A percentile compares a stretch with the other conserved stretches of the same genome.
Evolutionary conservation across 2,797 vertebrate genomes (phyloP).

Genomic region (Acipenser oxyrinchus): DNA sequence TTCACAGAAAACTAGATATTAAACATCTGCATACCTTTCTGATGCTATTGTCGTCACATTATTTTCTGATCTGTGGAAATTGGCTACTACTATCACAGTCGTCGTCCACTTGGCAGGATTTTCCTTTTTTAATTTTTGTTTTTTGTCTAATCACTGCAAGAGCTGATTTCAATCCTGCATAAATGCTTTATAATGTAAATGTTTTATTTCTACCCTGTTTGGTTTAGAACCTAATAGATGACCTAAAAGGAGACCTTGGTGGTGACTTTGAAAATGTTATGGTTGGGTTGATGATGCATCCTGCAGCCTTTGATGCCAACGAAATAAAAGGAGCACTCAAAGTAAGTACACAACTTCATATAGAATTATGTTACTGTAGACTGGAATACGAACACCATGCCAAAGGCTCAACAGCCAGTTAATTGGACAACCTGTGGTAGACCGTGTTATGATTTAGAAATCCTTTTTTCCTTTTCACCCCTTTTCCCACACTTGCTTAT

Average conservation of each 20-base stretch:
- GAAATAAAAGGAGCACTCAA: constrained; percentile 69
- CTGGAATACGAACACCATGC: too few species aligned
- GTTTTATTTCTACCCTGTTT: neutral
- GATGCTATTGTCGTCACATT: too few species aligned
- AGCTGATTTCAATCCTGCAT: neutral
- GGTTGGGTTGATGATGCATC: constrained; percentile 60
- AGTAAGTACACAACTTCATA: constrained; percentile 44
- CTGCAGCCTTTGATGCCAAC: constrained; percentile 62
- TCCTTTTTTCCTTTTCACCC: too few species aligned
- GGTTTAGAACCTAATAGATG: constrained; percentile 50
- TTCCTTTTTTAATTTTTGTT: neutral
- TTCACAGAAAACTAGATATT: too few species aligned
- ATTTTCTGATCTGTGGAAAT: too few species aligned
- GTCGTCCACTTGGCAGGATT: neutral
- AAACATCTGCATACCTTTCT: too few species aligned
- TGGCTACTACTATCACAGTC: neutral
- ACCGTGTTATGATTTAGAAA: too few species aligned
- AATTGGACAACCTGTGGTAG: too few species aligned
- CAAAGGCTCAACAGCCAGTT: too few species aligned
- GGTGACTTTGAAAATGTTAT: constrained; percentile 71
- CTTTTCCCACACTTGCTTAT: too few species aligned
- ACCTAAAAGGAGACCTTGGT: constrained; percentile 72
- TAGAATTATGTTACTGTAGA: constrained; percentile 1
- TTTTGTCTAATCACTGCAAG: neutral
- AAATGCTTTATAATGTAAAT: too few species aligned